phyloP scores from a whole-genome alignment of 2,113 vertebrate species.

The Harpagus bidentatus region DNA sequence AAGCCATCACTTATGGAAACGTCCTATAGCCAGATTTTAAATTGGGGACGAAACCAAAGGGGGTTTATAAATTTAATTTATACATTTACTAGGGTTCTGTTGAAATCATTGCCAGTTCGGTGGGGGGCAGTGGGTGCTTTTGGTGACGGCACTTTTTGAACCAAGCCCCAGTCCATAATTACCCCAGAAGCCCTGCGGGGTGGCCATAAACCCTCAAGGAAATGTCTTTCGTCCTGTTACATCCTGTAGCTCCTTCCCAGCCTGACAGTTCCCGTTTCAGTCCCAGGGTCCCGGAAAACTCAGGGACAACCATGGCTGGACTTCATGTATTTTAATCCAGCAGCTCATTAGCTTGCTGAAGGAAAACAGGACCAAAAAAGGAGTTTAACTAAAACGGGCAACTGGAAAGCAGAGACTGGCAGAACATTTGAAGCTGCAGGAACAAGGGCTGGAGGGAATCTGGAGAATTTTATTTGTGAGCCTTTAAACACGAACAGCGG shows the following conservation, averaged over 20 bases:
- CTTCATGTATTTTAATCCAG: slow-evolving; percentile 34
- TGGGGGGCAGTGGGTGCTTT: background rate
- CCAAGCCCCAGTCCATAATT: background rate
- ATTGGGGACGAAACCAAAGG: background rate
- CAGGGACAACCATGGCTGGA: background rate
- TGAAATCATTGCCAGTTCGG: background rate
- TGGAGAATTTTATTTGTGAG: slow-evolving; percentile 54
- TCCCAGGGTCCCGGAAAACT: background rate
- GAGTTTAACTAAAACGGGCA: slow-evolving; percentile 62
- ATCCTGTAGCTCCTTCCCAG: background rate
- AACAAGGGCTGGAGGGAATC: slow-evolving; percentile 47
- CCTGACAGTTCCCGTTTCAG: background rate
- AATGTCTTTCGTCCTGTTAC: background rate
- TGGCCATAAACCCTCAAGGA: background rate
- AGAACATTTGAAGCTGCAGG: slow-evolving; percentile 44
- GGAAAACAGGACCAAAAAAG: slow-evolving; percentile 69
- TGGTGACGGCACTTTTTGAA: background rate
- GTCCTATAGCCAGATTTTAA: background rate
- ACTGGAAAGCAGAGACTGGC: slow-evolving; percentile 52
- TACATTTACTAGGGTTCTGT: background rate
- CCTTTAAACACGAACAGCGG: background rate
- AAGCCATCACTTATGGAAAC: background rate
- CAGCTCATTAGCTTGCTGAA: background rate
- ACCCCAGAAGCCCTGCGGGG: background rate
- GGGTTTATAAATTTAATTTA: background rate